These are phyloP conservation scores for Caenorhabditis brenneri DNA, from an alignment of 1,140 invertebrate species.

Conservation along the genomic window DNA sequence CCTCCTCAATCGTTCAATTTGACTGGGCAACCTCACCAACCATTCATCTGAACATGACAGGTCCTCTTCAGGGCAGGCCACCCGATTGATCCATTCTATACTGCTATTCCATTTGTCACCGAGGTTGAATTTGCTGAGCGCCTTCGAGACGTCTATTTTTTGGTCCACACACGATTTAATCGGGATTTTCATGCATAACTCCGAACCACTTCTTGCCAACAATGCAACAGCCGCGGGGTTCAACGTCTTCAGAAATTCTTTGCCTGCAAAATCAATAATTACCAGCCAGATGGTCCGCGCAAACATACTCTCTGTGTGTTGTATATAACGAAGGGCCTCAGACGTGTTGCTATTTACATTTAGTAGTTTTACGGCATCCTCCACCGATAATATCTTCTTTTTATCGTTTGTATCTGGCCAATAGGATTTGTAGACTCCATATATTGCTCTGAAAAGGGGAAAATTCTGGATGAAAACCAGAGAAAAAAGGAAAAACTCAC, in stretches of 20 bases:
- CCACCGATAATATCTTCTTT: slow-evolving; percentile 1
- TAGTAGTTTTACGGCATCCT: slow-evolving; percentile 34
- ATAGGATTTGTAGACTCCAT: slow-evolving; percentile 27
- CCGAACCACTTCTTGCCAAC: slow-evolving; percentile 1
- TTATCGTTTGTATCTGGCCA: slow-evolving; percentile 21
- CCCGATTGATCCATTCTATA: slow-evolving; percentile 51
- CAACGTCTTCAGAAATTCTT: slow-evolving; percentile 3
- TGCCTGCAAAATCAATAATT: slow-evolving; percentile 38
- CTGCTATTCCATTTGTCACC: slow-evolving; percentile 53
- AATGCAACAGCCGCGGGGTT: not conserved
- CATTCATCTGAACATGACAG: slow-evolving; percentile 50
- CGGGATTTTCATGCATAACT: slow-evolving; percentile 28
- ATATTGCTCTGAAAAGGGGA: slow-evolving; percentile 9
- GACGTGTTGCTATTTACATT: slow-evolving; percentile 41
- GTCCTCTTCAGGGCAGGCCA: slow-evolving; percentile 55
- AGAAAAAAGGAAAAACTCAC: not conserved
- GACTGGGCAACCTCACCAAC: slow-evolving; percentile 48
- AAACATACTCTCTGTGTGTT: not conserved
- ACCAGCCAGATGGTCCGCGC: not conserved
- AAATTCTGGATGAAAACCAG: not conserved
- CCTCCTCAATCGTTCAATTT: slow-evolving; percentile 46
- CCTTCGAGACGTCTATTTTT: slow-evolving; percentile 4
- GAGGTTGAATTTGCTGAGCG: slow-evolving; percentile 33
- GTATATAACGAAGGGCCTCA: slow-evolving; percentile 36
- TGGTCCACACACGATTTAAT: not conserved